Evolutionary conservation across 2,797 vertebrate species (phyloP), one percentile per base, ranked within the genome.

Genomic region (Coracias cyanogaster): DNA sequence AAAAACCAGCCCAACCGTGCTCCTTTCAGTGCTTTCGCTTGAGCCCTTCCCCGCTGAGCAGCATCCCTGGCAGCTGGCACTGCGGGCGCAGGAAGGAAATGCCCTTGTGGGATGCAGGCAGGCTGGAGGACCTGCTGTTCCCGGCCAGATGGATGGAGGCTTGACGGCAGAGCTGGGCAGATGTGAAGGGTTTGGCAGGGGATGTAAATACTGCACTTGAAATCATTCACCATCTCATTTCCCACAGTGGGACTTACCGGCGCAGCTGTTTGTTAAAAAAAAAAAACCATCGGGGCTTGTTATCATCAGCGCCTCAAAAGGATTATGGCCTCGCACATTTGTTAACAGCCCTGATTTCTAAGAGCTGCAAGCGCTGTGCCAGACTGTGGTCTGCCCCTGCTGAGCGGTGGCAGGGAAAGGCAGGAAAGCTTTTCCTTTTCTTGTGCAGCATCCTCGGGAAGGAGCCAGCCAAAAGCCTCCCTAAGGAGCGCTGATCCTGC

Each of bases 311-410:
- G 84, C 79, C 89, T 82, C 94, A 85, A 92, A 94, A 91, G 94
- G 96, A 96, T 95, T 96, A 93, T 0, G 11, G 86, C 72, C 94
- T 86, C 12, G 10, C 65, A 93, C 91, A 93, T 82, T 96, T 94
- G 93, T 96, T 96, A 96, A 95, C 92, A 88, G 76, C 79, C 29
- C 84, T 81, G 89, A 92, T 97, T 97, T 94, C 82, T 94, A 96
- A 95, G 85, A 94, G 94, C 92, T 88, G 89, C 26, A 17, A 94
- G 79, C 1, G 7, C 89, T 1, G 73, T 95, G 92, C 95, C 96
- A 96, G 94, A 83, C 92, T 94, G 91, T 2, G 92, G 93, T 86
- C 94, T 96, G 86, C 94, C 79, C 94, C 94, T 89, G 92, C 95
- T 89, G 89, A 93, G 95, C 6, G 0, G 86, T 67, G 96, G 94